Percentiles rank a stretch among this genome's conserved stretches.
Conservation (phyloP, 2,113 vertebrate species). For the Turdus rufiventris region DNA sequence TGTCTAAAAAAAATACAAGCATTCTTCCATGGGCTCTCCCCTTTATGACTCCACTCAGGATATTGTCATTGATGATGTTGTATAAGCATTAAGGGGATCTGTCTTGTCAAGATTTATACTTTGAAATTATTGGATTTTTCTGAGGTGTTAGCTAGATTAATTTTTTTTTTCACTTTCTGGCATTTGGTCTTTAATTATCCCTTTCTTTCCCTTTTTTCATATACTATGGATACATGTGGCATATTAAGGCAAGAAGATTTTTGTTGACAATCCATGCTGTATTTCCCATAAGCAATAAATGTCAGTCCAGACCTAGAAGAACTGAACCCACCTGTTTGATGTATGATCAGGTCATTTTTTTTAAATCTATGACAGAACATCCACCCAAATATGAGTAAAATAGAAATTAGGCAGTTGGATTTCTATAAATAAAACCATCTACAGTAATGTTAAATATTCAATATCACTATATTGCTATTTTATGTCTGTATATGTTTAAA, state of each 20-base stretch:
- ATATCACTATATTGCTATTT: background rate
- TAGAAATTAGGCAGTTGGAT: background rate
- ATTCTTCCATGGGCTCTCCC: background rate
- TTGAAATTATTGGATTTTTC: background rate
- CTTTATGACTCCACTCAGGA: background rate
- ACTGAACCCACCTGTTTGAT: background rate
- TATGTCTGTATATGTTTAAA: background rate
- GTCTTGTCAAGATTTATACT: background rate
- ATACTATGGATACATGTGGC: background rate
- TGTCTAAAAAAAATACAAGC: background rate
- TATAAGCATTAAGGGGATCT: background rate
- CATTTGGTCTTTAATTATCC: rapidly evolving
- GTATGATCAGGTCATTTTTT: background rate
- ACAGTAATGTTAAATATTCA: background rate
- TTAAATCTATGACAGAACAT: background rate
- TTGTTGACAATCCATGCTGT: background rate
- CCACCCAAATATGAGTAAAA: background rate
- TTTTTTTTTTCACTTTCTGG: background rate
- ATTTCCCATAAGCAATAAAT: background rate
- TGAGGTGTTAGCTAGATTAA: background rate
- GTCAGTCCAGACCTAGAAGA: background rate
- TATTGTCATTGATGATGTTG: background rate
- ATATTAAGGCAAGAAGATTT: background rate
- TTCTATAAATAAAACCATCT: background rate
- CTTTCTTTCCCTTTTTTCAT: background rate